These are phyloP conservation scores for Phallusia fumigata DNA, from an alignment of 23 tunicate species.

Conservation along the genomic window DNA sequence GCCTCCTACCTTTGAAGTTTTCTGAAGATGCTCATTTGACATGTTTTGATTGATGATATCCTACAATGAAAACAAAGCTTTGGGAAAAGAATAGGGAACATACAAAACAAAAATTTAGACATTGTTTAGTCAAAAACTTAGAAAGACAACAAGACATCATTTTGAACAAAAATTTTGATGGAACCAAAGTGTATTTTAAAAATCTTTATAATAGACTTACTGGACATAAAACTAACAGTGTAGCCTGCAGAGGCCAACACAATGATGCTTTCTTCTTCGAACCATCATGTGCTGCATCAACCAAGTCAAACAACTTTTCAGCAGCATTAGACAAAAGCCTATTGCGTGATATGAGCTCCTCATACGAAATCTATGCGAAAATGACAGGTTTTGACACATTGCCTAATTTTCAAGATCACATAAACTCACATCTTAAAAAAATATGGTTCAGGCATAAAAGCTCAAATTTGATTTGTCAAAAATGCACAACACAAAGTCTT, in stretches of 20 bases:
- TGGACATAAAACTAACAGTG: constrained; percentile 70
- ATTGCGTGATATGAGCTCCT: constrained; percentile 20
- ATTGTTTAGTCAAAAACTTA: too few relatives aligned
- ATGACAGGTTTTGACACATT: neutral
- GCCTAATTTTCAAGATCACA: too few relatives aligned
- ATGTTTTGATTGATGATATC: neutral
- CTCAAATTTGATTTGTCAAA: too few relatives aligned
- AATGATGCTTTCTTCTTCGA: constrained; percentile 76
- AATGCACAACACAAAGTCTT: too few relatives aligned
- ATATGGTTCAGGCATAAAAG: too few relatives aligned
- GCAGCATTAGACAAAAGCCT: constrained; percentile 44
- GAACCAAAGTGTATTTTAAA: too few relatives aligned
- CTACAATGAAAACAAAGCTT: neutral
- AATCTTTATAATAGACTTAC: too few relatives aligned
- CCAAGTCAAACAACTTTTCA: constrained; percentile 59
- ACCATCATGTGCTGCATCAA: constrained; percentile 49
- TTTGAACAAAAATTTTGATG: too few relatives aligned
- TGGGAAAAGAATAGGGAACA: too few relatives aligned
- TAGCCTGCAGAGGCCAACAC: constrained; percentile 82
- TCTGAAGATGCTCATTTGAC: neutral
- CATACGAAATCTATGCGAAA: constrained; percentile 1
- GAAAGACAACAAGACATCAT: too few relatives aligned
- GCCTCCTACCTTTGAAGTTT: neutral
- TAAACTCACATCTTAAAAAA: too few relatives aligned
- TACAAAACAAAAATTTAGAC: too few relatives aligned